A percentile compares a stretch with the other conserved stretches of the same genome.
These are phyloP conservation scores for Sardina pilchardus DNA, from an alignment of 2,113 vertebrate species.

Conservation along the genomic window DNA sequence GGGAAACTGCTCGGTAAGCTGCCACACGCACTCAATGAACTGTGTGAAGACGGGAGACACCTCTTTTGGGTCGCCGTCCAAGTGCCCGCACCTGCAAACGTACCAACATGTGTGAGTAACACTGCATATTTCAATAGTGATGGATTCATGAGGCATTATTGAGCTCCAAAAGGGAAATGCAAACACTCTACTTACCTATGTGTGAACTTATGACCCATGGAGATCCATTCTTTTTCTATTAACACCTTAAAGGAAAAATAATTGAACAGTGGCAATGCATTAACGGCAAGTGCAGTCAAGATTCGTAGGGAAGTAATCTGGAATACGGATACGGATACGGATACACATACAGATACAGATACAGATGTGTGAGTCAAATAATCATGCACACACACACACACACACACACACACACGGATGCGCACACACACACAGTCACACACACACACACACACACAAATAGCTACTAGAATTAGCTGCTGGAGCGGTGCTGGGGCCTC, in stretches of 20 bases:
- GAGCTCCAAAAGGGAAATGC: neutral
- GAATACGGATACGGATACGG: neutral
- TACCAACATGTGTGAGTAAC: neutral
- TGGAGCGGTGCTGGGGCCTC: neutral
- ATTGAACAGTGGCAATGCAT: neutral
- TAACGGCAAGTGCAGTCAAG: neutral
- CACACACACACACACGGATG: no score
- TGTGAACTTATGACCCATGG: constrained; percentile 79
- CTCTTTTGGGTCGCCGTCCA: constrained; percentile 77
- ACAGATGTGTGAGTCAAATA: constrained; percentile 7
- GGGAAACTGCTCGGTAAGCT: constrained; percentile 81
- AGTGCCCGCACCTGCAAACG: constrained; percentile 71
- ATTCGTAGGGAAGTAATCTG: neutral
- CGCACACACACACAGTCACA: no score
- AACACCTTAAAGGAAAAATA: constrained; percentile 63
- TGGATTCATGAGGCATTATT: neutral
- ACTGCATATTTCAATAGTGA: neutral
- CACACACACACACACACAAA: no score
- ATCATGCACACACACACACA: no score
- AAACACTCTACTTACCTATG: constrained; percentile 66
- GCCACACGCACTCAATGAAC: constrained; percentile 81
- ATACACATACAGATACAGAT: neutral
- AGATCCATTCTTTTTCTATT: constrained; percentile 80
- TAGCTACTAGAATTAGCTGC: neutral
- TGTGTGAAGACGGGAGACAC: constrained; percentile 83